A percentile compares a stretch with the other conserved stretches of the same genome.
phyloP scores from a whole-genome alignment of 2,888 invertebrate genomes.

The Trissolcus brochymenae region DNA sequence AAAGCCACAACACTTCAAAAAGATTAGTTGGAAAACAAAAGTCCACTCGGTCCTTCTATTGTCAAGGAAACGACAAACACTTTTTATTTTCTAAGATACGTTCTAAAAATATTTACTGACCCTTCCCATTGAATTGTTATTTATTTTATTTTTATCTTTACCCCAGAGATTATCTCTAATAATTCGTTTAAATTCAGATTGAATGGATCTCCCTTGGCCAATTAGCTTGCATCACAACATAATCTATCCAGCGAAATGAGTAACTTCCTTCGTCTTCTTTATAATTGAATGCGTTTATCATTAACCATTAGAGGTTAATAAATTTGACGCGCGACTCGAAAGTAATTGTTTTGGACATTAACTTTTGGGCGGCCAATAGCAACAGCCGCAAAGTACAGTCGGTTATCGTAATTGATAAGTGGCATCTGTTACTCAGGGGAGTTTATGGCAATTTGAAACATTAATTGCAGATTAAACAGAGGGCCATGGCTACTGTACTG shows the following conservation, averaged over 20 bases:
- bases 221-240: slow-evolving; percentile 4
- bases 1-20: too few species aligned
- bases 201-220: neutral
- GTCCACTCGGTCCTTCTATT: too few species aligned
- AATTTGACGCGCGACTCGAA: slow-evolving; percentile 27
- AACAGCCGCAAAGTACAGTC: slow-evolving; percentile 55
- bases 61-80: too few species aligned
- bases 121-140: too few species aligned
- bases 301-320: slow-evolving; percentile 38
- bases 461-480: slow-evolving; percentile 75
- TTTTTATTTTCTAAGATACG: too few species aligned
- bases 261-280: neutral
- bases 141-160: too few species aligned
- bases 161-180: too few species aligned
- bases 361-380: slow-evolving; percentile 48
- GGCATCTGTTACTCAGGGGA: slow-evolving; percentile 68
- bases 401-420: slow-evolving; percentile 71
- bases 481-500: slow-evolving; percentile 63
- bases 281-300: too few species aligned
- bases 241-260: slow-evolving; percentile 23
- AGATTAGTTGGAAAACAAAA: too few species aligned
- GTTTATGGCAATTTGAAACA: slow-evolving; percentile 73
- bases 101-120: too few species aligned
- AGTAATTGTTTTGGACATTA: slow-evolving; percentile 49
- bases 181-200: too few species aligned